Base-by-base conservation (phyloP, 1,140 invertebrate genomes). In the Achatina immaculata region DNA sequence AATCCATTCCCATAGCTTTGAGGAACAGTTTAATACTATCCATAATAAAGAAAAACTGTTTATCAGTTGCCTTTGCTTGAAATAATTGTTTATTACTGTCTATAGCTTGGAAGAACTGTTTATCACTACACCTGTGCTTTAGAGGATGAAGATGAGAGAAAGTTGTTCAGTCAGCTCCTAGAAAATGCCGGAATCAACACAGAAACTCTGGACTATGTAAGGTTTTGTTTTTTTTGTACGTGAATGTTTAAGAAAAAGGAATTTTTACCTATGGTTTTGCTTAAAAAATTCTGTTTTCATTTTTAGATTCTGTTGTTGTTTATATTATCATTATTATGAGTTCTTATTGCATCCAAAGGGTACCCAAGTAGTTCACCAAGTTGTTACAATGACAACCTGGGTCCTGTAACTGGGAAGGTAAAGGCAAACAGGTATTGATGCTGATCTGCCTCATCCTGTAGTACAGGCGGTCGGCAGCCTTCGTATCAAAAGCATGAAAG, bases 121-220 rank as follows among this genome's bases (percentile, higher is more conserved):
- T 83, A 82, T 19, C 86, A 88, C 75, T 88, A 88, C 38, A 80
- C 86, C 16, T 84, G 77, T 75, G 51, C 82, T 45, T 43, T 85
- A 34, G 80, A 81, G 45, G 80, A 81, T 19, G 83, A 82, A 51
- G 78, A 66, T 43, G 78, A 72, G 31, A 83, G 85, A 69, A 82
- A 81, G 21, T 65, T 79, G 28, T 83, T 84, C n/a, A 45, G 78
- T 21, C 73, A 78, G 24, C 48, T 78, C 69, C 74, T 88, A 16
- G 62, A 82, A 40, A 24, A 85, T 34, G 76, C 80, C 14, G 83
- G 81, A 11, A 81, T 73, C 1, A 72, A 85, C 36, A 66, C 42
- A 9, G 55, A 68, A 42, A 55, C 81, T 34, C 55, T 76, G 31
- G 86, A 87, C 73, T 76, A 45, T 78, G 76, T 78, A 65, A 65